Percentiles rank a stretch among this genome's conserved stretches.
Conservation (phyloP, 1,140 invertebrate genomes). For the Penaeus indicus region DNA sequence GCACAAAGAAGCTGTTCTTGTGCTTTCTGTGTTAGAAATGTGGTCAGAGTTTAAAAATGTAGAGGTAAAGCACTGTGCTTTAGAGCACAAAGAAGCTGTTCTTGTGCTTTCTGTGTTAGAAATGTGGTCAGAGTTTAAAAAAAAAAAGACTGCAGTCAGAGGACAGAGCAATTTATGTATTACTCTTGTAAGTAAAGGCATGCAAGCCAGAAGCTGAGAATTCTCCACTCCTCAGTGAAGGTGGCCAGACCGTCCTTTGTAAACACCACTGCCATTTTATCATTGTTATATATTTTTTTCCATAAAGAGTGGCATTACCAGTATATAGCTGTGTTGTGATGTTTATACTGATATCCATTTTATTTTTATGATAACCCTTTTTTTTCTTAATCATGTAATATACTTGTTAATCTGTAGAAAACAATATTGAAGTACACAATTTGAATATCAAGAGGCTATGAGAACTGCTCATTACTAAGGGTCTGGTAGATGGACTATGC, state of each 20-base stretch:
- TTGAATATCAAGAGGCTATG: slow-evolving; percentile 53
- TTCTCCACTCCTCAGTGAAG: slow-evolving; percentile 3
- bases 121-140: too few species aligned
- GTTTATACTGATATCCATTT: slow-evolving; percentile 6
- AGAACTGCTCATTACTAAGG: slow-evolving; percentile 52
- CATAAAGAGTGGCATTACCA: slow-evolving; percentile 31
- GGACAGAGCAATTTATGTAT: too few species aligned
- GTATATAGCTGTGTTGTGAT: slow-evolving; percentile 56
- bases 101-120: too few species aligned
- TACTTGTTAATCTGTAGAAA: slow-evolving; percentile 27
- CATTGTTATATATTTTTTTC: neutral
- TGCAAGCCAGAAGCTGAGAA: neutral
- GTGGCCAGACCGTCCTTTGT: slow-evolving; percentile 16
- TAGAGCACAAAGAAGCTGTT: too few species aligned
- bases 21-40: too few species aligned
- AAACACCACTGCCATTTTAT: slow-evolving; percentile 51
- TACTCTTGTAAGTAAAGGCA: too few species aligned
- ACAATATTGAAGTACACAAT: slow-evolving; percentile 25
- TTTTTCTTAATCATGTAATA: slow-evolving; percentile 52
- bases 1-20: too few species aligned
- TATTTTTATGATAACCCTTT: slow-evolving; percentile 34
- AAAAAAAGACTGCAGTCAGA: too few species aligned
- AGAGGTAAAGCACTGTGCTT: too few species aligned
- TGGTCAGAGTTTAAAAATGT: too few species aligned
- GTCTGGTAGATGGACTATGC: slow-evolving; percentile 50